These are phyloP conservation scores for Xestia rhomboidea DNA, from an alignment of 2,888 invertebrate species.

Conservation along the genomic window DNA sequence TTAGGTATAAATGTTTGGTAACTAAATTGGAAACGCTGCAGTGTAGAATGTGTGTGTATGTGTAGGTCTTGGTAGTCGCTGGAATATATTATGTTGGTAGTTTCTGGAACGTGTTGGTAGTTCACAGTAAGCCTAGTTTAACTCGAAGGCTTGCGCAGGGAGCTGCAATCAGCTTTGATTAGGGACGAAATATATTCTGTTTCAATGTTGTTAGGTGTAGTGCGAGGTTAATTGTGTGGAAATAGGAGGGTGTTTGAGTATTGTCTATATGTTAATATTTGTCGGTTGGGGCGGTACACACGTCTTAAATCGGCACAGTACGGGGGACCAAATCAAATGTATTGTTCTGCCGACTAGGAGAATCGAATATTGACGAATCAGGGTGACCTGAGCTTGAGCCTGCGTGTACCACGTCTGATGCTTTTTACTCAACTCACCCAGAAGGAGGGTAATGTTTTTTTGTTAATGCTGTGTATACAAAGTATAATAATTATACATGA, in stretches of 20 bases:
- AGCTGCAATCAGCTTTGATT: conserved; percentile 32
- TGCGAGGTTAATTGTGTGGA: not conserved
- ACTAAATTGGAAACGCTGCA: too few relatives aligned
- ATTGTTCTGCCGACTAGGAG: not conserved
- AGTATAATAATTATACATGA: not conserved
- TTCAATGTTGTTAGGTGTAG: not conserved
- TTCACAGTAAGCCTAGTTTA: not conserved
- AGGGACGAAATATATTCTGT: conserved; percentile 21
- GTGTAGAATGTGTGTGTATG: not conserved
- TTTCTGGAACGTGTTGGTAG: not conserved
- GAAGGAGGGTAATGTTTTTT: not conserved
- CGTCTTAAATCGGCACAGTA: not conserved
- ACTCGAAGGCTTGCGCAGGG: not conserved
- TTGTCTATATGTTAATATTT: not conserved
- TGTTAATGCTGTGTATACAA: not conserved
- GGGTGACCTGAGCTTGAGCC: not conserved
- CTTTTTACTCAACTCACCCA: too few relatives aligned
- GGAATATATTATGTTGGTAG: not conserved
- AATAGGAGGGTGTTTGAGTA: not conserved
- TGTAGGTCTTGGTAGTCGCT: not conserved
- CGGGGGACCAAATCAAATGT: not conserved
- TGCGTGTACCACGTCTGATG: not conserved
- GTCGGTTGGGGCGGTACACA: not conserved
- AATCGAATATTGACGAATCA: not conserved
- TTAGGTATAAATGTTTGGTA: too few relatives aligned